Percentiles rank a stretch among this genome's conserved stretches.
These are phyloP conservation scores for Strix uralensis DNA, from an alignment of 2,113 vertebrate species.

Conservation along the genomic window DNA sequence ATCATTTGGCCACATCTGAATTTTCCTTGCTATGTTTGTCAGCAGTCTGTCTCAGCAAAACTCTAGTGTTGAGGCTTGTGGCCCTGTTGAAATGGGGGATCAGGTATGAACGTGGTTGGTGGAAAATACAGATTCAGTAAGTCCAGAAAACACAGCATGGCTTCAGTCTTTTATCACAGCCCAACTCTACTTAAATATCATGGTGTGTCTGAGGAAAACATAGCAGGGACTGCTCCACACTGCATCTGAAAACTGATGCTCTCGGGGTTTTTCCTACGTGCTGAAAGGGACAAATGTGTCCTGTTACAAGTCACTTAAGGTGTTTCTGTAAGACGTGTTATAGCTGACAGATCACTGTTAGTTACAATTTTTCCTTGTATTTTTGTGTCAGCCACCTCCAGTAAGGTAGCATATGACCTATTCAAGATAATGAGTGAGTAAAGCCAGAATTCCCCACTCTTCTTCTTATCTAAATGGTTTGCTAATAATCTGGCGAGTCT, in stretches of 20 bases:
- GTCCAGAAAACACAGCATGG: neutral
- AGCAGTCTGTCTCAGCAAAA: neutral
- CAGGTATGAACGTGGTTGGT: neutral
- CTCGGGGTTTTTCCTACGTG: neutral
- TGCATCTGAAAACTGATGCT: neutral
- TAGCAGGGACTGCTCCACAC: neutral
- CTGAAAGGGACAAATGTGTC: neutral
- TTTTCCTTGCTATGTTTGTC: neutral
- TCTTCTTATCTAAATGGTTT: conserved; percentile 19
- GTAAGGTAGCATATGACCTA: neutral
- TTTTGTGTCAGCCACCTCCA: neutral
- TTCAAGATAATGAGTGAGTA: neutral
- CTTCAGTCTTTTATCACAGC: neutral
- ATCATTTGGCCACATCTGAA: neutral
- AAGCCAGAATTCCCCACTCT: neutral
- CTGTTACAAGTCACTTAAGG: neutral
- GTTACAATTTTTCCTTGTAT: neutral
- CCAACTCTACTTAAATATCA: neutral
- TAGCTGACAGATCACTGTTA: conserved; percentile 20
- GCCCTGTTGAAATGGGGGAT: neutral
- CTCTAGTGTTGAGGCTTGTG: neutral
- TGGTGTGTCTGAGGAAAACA: neutral
- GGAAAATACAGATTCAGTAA: neutral
- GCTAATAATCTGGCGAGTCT: neutral
- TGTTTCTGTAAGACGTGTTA: neutral